Conservation (phyloP, 1,140 invertebrate genomes). For the Babylonia areolata region DNA sequence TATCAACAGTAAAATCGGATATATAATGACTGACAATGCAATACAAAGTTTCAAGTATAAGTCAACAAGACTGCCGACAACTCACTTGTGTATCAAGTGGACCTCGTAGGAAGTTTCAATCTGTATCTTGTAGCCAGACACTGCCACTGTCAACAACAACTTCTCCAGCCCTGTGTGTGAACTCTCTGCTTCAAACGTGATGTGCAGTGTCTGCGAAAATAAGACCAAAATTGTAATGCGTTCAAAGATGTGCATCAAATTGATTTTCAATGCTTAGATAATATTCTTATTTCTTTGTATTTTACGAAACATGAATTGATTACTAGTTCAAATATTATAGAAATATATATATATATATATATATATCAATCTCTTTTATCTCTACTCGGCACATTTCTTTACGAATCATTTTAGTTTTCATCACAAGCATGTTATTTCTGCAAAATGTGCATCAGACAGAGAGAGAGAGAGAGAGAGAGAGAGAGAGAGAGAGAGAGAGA, state of each 20-base stretch:
- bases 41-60: no score
- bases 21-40: no score
- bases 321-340: background rate
- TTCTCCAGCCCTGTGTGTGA: background rate
- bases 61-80: no score
- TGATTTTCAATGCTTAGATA: background rate
- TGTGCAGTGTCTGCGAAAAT: background rate
- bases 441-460: background rate
- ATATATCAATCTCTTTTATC: background rate
- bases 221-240: background rate
- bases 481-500: background rate
- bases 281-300: background rate
- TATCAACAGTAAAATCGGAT: no score
- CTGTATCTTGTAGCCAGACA: slow-evolving; percentile 1
- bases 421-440: background rate
- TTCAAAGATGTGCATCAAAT: background rate
- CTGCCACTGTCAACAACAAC: background rate
- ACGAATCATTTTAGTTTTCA: background rate
- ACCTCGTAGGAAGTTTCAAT: background rate
- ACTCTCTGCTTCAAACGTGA: background rate
- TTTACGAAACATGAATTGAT: background rate
- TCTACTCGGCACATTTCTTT: background rate
- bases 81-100: background rate
- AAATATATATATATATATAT: no score
- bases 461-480: background rate